Percentiles rank a stretch among this genome's conserved stretches.
Conservation (phyloP, 1,140 invertebrate species). For the Eumaeus atala region DNA sequence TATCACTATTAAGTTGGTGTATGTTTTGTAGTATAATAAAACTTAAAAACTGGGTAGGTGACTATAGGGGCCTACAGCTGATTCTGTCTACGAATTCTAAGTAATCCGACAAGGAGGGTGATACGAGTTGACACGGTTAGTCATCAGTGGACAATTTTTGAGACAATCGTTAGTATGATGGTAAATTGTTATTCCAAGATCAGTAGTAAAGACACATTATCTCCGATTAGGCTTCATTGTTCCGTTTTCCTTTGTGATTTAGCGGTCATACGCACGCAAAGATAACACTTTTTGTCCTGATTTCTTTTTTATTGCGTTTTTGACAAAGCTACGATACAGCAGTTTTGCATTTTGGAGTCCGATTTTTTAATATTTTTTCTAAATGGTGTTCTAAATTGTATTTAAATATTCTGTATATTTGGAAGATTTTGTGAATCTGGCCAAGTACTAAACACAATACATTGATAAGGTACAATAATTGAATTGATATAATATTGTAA, state of each 20-base stretch:
- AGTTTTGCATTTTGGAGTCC: conserved; percentile 3
- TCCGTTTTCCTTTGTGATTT: conserved; percentile 66
- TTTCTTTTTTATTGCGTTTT: conserved; percentile 38
- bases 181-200: conserved; percentile 38
- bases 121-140: conserved; percentile 63
- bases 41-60: conserved; percentile 4
- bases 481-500: too few species aligned
- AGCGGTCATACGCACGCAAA: conserved; percentile 42
- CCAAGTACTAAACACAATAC: too few species aligned
- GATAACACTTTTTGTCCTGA: conserved; percentile 61
- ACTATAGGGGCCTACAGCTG: conserved; percentile 47
- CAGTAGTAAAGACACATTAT: conserved; percentile 40
- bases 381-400: conserved; percentile 58
- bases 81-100: conserved; percentile 50
- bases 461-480: too few species aligned
- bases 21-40: conserved; percentile 16
- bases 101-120: conserved; percentile 47
- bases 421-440: too few species aligned
- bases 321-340: conserved; percentile 20
- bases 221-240: conserved; percentile 52
- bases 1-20: conserved; percentile 16
- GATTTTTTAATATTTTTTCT: conserved; percentile 23
- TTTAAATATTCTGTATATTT: conserved; percentile 24
- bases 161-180: conserved; percentile 38
- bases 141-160: conserved; percentile 60